These are phyloP conservation scores for Tachyglossus aculeatus DNA, from an alignment of 2,797 vertebrate species.

Conservation along the genomic window DNA sequence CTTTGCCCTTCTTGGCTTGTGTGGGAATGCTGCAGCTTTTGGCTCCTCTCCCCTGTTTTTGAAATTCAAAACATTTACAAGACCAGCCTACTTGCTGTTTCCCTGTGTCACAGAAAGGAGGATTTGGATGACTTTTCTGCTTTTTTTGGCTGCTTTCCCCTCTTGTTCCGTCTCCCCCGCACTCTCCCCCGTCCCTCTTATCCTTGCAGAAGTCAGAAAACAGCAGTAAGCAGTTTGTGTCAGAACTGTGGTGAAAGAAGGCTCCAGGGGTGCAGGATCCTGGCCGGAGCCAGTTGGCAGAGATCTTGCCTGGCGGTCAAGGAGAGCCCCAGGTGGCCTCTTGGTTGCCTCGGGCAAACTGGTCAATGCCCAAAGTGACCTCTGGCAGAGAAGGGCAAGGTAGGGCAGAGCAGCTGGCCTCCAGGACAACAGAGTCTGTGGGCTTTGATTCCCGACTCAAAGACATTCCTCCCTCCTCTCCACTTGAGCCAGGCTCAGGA, in stretches of 20 bases:
- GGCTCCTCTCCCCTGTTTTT: slow-evolving; percentile 52
- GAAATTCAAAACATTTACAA: slow-evolving; percentile 53
- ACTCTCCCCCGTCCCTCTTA: background rate
- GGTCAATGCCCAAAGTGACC: background rate
- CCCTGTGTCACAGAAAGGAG: slow-evolving; percentile 38
- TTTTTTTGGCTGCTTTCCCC: slow-evolving; percentile 51
- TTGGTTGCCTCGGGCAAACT: background rate
- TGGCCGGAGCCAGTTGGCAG: too few species aligned
- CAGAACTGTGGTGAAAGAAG: accelerated
- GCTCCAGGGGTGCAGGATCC: background rate
- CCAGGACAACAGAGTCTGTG: too few species aligned
- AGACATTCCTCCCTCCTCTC: too few species aligned
- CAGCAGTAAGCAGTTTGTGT: background rate
- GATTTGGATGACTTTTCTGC: slow-evolving; percentile 57
- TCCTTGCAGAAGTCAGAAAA: background rate
- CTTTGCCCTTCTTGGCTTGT: slow-evolving; percentile 54
- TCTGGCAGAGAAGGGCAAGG: background rate
- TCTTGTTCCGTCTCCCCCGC: background rate
- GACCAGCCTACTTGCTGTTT: slow-evolving; percentile 48
- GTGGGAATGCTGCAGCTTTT: slow-evolving; percentile 43
- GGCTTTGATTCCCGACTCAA: too few species aligned
- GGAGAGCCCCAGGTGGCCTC: background rate
- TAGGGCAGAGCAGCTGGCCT: too few species aligned
- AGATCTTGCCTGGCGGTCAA: background rate
- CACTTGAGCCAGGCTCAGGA: too few species aligned